phyloP scores from a whole-genome alignment of 1,140 invertebrate species.

The Gyrodactylus bullatarudis region DNA sequence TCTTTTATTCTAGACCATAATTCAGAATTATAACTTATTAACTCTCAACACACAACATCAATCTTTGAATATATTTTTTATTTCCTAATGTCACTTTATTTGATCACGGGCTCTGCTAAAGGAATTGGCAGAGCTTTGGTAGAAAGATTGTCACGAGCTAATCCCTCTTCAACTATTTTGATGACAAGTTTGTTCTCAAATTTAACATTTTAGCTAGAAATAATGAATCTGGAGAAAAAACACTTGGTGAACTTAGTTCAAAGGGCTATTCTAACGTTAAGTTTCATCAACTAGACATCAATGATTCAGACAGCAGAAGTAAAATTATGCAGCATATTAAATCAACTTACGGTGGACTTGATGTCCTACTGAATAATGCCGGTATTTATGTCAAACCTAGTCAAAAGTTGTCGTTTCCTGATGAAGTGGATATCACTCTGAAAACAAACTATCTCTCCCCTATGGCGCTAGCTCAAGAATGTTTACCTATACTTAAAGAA shows the following conservation, averaged over 20 bases:
- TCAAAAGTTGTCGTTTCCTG: neutral
- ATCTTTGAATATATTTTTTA: too few relatives aligned
- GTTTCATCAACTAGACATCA: slow-evolving; percentile 32
- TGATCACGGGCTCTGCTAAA: neutral
- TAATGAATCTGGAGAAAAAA: neutral
- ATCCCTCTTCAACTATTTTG: neutral
- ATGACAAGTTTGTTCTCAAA: neutral
- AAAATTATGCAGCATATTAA: slow-evolving; percentile 27
- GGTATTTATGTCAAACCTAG: slow-evolving; percentile 24
- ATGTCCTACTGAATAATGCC: slow-evolving; percentile 47
- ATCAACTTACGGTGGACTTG: slow-evolving; percentile 33
- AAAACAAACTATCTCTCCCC: neutral
- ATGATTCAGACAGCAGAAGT: slow-evolving; percentile 26
- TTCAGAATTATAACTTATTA: too few relatives aligned
- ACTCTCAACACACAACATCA: too few relatives aligned
- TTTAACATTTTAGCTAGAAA: neutral
- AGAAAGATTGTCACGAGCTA: neutral
- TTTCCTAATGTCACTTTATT: too few relatives aligned
- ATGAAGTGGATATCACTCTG: neutral
- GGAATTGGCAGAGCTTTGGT: neutral
- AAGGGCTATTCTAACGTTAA: neutral
- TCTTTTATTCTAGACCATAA: too few relatives aligned
- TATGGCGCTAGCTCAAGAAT: neutral
- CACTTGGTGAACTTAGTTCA: neutral
- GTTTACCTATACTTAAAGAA: neutral